Conservation (phyloP, 1,140 invertebrate species). For the Bombus balteatus region DNA sequence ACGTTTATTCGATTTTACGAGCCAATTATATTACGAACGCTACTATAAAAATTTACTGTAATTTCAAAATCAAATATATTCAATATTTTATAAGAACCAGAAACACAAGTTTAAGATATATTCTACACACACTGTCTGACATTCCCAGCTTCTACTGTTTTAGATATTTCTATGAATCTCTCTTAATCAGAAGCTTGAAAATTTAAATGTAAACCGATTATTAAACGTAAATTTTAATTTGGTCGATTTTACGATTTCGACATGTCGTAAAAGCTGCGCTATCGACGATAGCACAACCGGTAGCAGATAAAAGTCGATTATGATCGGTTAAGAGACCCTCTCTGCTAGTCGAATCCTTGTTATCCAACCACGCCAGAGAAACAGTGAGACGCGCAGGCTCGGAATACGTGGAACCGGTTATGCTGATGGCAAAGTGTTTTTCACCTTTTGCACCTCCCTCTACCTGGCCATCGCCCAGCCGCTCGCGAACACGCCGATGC, state of each 20-base stretch:
- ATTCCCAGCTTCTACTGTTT: too few relatives aligned
- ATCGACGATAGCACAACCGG: slow-evolving; percentile 34
- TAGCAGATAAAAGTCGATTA: slow-evolving; percentile 59
- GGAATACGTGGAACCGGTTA: slow-evolving; percentile 76
- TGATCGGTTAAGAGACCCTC: slow-evolving; percentile 65
- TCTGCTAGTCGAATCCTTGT: slow-evolving; percentile 60
- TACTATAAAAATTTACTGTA: too few relatives aligned
- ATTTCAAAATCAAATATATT: too few relatives aligned
- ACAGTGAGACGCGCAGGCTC: slow-evolving; percentile 44
- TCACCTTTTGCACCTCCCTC: slow-evolving; percentile 76
- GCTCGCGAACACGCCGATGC: slow-evolving; percentile 22
- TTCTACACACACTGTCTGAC: too few relatives aligned
- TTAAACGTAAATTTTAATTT: not conserved
- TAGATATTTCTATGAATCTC: not conserved
- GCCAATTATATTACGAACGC: too few relatives aligned
- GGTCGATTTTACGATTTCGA: not conserved
- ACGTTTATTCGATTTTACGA: too few relatives aligned
- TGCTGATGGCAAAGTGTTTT: slow-evolving; percentile 80
- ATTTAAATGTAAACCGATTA: not conserved
- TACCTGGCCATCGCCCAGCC: slow-evolving; percentile 52
- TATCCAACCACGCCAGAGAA: slow-evolving; percentile 20
- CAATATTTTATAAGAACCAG: too few relatives aligned
- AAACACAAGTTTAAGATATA: too few relatives aligned
- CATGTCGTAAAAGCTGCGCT: not conserved
- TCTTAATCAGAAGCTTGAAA: not conserved